Evolutionary conservation across 2,888 invertebrate genomes (phyloP).

Genomic region (Limnephilus rhombicus): DNA sequence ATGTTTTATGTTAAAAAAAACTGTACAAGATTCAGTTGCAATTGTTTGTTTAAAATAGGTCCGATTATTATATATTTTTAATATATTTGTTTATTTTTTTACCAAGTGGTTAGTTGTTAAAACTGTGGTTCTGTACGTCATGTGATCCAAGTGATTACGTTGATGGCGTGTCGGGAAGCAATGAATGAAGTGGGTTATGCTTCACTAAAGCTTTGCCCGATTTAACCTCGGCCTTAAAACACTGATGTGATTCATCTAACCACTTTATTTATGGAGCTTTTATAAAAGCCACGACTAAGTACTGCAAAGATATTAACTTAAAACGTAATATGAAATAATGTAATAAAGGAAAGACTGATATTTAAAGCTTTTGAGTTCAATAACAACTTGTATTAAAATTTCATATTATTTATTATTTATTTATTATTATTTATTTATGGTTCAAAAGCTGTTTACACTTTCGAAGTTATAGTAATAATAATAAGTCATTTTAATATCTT

Average conservation of each 20-base stretch:
- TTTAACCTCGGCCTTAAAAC: conserved; percentile 7
- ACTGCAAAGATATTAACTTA: neutral
- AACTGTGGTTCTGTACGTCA: neutral
- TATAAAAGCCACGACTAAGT: neutral
- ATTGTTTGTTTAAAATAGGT: neutral
- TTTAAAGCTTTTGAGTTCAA: too few relatives aligned
- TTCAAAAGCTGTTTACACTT: too few relatives aligned
- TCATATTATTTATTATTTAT: too few relatives aligned
- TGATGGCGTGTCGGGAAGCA: conserved; percentile 14
- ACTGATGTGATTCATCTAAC: conserved; percentile 12
- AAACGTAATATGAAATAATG: neutral
- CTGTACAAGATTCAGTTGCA: neutral
- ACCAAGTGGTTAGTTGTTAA: neutral
- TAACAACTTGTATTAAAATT: too few relatives aligned
- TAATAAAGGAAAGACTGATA: neutral
- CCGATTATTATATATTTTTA: neutral
- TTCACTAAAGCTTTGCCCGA: conserved; percentile 22
- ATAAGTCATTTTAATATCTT: too few relatives aligned
- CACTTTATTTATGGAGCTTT: neutral
- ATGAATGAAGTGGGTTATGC: conserved; percentile 50
- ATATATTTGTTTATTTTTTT: too few relatives aligned
- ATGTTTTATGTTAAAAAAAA: too few relatives aligned
- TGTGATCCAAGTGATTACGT: neutral
- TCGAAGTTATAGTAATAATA: too few relatives aligned
- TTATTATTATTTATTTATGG: too few relatives aligned